Conservation (phyloP, 2,797 vertebrate genomes). For the Poeciliopsis gracilis region DNA sequence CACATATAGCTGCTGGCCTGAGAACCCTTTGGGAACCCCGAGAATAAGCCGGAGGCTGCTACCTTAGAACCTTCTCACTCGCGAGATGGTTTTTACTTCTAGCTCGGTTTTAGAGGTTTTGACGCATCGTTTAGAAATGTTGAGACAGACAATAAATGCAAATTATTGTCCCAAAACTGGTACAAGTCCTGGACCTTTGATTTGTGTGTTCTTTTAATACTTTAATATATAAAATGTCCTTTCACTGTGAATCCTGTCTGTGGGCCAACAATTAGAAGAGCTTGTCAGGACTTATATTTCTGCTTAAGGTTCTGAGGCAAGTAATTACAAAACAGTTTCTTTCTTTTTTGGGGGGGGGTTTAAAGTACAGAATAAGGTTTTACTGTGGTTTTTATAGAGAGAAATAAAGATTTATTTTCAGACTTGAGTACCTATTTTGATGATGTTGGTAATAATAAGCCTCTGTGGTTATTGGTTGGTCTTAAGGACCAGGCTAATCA, state of each 20-base stretch:
- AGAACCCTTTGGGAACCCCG: not conserved
- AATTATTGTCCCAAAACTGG: not conserved
- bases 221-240: not conserved
- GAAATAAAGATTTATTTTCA: not conserved
- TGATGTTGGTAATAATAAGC: not conserved
- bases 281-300: not conserved
- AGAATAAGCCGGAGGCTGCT: not conserved
- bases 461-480: not conserved
- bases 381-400: not conserved
- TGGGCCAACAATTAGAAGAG: not conserved
- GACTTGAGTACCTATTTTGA: not conserved
- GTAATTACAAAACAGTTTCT: not conserved
- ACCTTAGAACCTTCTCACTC: not conserved
- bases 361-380: not conserved
- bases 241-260: not conserved
- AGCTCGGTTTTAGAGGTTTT: not conserved
- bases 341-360: not conserved
- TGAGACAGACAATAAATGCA: not conserved
- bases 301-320: not conserved
- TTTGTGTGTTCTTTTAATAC: not conserved
- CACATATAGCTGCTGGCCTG: not conserved
- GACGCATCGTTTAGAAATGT: not conserved
- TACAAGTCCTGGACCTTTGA: not conserved
- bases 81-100: not conserved
- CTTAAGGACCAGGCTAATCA: not conserved